Evolutionary conservation across 2,113 vertebrate species (phyloP), one percentile per base, ranked within the genome.

Genomic region (Lichenostomus cassidix): DNA sequence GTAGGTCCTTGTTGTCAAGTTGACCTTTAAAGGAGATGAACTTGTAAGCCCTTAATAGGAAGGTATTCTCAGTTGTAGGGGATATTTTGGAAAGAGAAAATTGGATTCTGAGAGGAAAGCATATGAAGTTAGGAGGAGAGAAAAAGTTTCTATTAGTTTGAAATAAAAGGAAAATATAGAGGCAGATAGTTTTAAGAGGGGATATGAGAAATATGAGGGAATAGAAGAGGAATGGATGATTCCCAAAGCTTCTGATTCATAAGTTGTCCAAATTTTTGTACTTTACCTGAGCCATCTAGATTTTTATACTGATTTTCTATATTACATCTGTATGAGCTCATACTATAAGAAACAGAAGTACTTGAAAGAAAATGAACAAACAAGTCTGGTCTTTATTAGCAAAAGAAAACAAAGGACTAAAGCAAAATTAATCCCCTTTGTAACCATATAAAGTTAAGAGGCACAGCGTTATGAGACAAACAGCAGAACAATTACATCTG

Each of bases 401-500:
- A 96, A 92, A 80, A 70, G 84, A 95, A 97, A 96, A 96, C 90
- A 94, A 97, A 97, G 94, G 83, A 97, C 96, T 96, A 95, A 96
- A 97, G 95, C 94, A 95, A 97, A 97, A 97, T 97, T 95, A 97
- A 97, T 97, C 96, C 92, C 87, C 93, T 96, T 97, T 97, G 97
- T 97, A 87, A n/a, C 90, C 90, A 88, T 96, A 96, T 97, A 95
- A 97, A 97, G 56, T 90, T 96, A 94, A 94, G 94, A 94, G 92
- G 81, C 94, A 88, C 55, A 94, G 92, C 4, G 46, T 89, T 94
- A 82, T 44, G 87, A 97, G 95, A 97, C 91, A 94, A 96, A 96
- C 77, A 96, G 76, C 96, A 97, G 95, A 97, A 93, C 85, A 94
- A 92, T 96, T 96, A 49, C 76, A 95, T 96, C 63, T 95, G 92